These are phyloP conservation scores for Noctua fimbriata DNA, from an alignment of 2,888 invertebrate genomes.

Conservation along the genomic window DNA sequence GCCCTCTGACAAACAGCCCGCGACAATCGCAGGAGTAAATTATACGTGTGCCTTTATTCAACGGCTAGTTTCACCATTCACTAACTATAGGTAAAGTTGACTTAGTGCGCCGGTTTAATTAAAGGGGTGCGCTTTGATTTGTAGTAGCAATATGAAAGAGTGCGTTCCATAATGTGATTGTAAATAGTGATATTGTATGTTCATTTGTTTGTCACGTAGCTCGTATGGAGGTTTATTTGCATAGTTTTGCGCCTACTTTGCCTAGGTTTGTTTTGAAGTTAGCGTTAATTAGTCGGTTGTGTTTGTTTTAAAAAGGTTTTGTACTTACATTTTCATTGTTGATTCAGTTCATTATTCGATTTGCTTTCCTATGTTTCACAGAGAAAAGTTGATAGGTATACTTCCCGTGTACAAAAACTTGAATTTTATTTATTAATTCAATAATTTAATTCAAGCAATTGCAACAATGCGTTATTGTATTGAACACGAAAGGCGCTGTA, in stretches of 20 bases:
- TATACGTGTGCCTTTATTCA: conserved; percentile 81
- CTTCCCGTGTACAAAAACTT: background rate
- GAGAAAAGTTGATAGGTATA: background rate
- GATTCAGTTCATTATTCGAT: background rate
- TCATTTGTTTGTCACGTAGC: conserved; percentile 50
- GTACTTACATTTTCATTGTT: background rate
- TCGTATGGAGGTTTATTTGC: conserved; percentile 40
- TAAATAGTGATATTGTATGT: conserved; percentile 68
- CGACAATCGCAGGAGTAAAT: conserved; percentile 81
- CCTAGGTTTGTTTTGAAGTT: conserved; percentile 28
- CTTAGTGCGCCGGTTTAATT: conserved; percentile 87
- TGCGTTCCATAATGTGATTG: conserved; percentile 75
- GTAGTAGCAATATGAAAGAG: conserved; percentile 80
- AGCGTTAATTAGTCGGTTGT: conserved; percentile 7
- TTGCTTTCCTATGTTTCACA: background rate
- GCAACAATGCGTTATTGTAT: no score
- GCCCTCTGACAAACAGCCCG: conserved; percentile 73
- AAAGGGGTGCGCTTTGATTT: conserved; percentile 87
- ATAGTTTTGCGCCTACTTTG: conserved; percentile 29
- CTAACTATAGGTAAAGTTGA: conserved; percentile 82
- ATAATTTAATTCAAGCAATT: no score
- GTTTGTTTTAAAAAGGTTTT: background rate
- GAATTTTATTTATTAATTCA: no score
- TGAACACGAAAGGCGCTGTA: no score
- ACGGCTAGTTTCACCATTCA: conserved; percentile 79